Evolutionary conservation across 2,113 vertebrate genomes (phyloP).

Genomic region (Drymodes brunneopygia): DNA sequence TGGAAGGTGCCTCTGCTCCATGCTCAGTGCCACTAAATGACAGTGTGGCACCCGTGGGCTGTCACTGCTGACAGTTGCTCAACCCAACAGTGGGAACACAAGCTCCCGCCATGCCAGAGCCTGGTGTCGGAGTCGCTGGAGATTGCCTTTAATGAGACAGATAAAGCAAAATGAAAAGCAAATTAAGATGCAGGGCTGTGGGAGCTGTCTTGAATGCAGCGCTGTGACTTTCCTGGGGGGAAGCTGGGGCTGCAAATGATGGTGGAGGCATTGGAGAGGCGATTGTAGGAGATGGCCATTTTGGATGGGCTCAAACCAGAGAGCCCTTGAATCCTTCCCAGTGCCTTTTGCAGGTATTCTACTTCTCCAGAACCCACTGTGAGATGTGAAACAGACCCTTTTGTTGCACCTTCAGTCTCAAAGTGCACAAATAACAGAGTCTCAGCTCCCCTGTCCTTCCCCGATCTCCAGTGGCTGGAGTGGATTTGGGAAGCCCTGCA

Average conservation of each 20-base stretch:
- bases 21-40: neutral
- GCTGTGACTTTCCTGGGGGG: neutral
- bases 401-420: neutral
- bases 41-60: neutral
- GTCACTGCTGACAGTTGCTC: neutral
- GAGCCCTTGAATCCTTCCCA: neutral
- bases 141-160: slow-evolving; percentile 9
- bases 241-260: neutral
- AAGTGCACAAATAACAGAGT: accelerated
- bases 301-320: neutral
- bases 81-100: neutral
- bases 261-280: neutral
- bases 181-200: neutral
- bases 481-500: neutral
- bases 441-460: neutral
- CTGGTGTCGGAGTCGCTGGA: neutral
- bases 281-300: neutral
- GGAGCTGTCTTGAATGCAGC: neutral
- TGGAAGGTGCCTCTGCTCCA: neutral
- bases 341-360: neutral
- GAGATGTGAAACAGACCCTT: neutral
- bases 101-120: neutral
- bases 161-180: neutral
- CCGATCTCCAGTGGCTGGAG: neutral
- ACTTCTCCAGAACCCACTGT: neutral